Percentiles rank a stretch among this genome's conserved stretches.
Conservation (phyloP, 2,797 vertebrate species). For the Dermochelys coriacea region DNA sequence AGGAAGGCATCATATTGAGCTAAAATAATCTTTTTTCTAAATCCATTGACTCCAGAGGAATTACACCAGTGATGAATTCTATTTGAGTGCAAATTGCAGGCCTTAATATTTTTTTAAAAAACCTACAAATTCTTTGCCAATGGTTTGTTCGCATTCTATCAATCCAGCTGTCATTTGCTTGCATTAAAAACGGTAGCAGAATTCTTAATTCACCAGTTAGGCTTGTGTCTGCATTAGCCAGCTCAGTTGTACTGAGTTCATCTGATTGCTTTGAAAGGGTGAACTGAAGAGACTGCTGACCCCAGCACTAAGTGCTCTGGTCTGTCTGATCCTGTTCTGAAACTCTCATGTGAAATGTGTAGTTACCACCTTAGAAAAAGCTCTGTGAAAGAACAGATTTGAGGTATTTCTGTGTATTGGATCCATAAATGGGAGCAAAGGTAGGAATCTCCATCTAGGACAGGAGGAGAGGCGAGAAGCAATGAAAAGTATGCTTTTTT, state of each 20-base stretch:
- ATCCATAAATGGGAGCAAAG: fast-evolving
- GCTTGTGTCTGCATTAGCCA: neutral
- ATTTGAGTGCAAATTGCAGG: neutral
- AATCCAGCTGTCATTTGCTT: neutral
- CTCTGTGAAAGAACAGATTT: neutral
- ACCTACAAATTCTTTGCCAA: neutral
- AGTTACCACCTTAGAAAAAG: neutral
- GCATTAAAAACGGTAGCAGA: neutral
- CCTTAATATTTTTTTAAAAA: neutral
- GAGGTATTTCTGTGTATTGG: neutral
- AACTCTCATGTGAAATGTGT: fast-evolving
- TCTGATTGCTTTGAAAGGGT: neutral
- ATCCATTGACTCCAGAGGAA: neutral
- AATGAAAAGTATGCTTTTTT: neutral
- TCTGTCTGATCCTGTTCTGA: neutral
- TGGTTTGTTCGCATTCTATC: neutral
- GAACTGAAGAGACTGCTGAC: neutral
- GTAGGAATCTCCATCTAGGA: neutral
- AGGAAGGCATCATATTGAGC: neutral
- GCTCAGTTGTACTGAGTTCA: neutral
- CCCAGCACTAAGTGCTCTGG: neutral
- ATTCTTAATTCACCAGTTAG: neutral
- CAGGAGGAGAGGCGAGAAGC: neutral
- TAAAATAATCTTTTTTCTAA: neutral
- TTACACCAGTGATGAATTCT: neutral